Conservation (phyloP, 2,113 vertebrate species). For the Patagioenas fasciata region DNA sequence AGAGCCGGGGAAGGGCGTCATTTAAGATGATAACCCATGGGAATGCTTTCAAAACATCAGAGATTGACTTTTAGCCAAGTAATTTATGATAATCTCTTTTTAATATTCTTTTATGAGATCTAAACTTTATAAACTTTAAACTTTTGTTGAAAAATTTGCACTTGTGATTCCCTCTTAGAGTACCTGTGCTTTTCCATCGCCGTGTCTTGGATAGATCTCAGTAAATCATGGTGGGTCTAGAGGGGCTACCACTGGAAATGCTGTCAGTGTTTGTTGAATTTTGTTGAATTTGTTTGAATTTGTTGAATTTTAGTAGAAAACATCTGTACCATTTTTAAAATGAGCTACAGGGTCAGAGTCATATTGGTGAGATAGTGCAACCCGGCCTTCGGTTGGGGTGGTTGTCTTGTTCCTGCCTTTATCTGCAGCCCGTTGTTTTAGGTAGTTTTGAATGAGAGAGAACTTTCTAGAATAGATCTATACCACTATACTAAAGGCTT, state of each 20-base stretch:
- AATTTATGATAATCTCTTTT: not conserved
- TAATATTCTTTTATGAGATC: not conserved
- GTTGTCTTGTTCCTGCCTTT: not conserved
- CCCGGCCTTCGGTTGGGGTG: not conserved
- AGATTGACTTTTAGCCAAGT: rapidly evolving
- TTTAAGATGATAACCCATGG: rapidly evolving
- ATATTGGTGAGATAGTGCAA: rapidly evolving
- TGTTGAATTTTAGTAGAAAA: not conserved
- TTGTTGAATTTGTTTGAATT: not conserved
- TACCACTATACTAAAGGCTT: too few species aligned
- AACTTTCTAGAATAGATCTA: not conserved
- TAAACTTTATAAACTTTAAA: not conserved
- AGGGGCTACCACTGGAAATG: not conserved
- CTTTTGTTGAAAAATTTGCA: not conserved
- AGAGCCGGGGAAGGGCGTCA: not conserved
- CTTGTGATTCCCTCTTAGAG: not conserved
- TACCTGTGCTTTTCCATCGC: rapidly evolving
- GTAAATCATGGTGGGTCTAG: not conserved
- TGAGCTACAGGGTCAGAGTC: not conserved
- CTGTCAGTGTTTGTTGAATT: not conserved
- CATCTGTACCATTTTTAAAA: not conserved
- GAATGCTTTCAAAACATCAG: not conserved
- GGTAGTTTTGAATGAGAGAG: not conserved
- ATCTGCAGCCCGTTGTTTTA: not conserved
- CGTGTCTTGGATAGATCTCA: not conserved